A percentile compares a stretch with the other conserved stretches of the same genome.
Conservation (phyloP, 92 coral and sea anemone species). For the Phymanthus crucifer region DNA sequence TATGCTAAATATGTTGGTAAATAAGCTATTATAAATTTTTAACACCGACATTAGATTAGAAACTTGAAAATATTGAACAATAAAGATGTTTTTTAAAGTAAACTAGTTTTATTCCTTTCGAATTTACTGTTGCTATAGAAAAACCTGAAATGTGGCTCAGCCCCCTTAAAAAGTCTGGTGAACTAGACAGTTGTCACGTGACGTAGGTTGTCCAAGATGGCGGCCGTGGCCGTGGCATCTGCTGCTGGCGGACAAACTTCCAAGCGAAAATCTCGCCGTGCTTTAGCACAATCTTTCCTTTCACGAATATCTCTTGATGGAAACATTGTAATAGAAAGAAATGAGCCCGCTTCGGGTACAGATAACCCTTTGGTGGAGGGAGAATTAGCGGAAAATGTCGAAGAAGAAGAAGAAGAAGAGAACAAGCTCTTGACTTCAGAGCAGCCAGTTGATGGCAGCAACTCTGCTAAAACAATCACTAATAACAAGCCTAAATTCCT, state of each 20-base stretch:
- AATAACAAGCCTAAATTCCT: constrained; percentile 38
- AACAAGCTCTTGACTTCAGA: constrained; percentile 14
- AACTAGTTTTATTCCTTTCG: background rate
- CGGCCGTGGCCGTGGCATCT: constrained; percentile 75
- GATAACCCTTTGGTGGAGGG: constrained; percentile 9
- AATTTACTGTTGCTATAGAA: constrained; percentile 10
- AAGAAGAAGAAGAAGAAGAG: background rate
- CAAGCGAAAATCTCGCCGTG: constrained; percentile 84
- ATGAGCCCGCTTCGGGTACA: constrained; percentile 12
- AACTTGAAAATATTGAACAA: too few relatives aligned
- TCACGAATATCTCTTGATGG: constrained; percentile 96
- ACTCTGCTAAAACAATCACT: constrained; percentile 25
- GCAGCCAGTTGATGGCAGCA: constrained; percentile 18
- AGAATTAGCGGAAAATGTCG: constrained; percentile 6
- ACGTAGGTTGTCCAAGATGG: constrained; percentile 68
- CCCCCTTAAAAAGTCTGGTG: constrained; percentile 7
- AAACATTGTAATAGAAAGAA: constrained; percentile 45
- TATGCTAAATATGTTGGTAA: too few relatives aligned
- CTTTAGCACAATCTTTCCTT: constrained; percentile 88
- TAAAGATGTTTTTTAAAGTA: too few relatives aligned
- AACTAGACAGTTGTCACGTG: constrained; percentile 5
- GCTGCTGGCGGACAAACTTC: constrained; percentile 66
- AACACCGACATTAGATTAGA: too few relatives aligned
- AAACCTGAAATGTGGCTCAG: background rate
- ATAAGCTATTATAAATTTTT: too few relatives aligned